Base-by-base conservation (phyloP, 2,113 vertebrate species). In the Prietella phreatophila region DNA sequence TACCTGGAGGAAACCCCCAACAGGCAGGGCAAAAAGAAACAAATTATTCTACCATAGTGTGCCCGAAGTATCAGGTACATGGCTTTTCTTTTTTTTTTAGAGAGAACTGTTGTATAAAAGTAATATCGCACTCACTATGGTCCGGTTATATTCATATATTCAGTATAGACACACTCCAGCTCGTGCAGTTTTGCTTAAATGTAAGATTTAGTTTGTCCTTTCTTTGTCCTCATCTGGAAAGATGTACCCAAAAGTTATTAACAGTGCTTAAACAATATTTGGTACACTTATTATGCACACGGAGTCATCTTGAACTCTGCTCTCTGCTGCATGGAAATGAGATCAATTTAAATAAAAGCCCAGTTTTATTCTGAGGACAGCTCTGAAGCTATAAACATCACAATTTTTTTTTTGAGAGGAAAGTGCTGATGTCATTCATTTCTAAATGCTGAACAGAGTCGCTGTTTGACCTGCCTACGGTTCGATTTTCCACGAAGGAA, bases 361-460 rank as follows among this genome's bases (percentile, higher is more conserved):
- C 47, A 53, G 47, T 53, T 78, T 50, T 55, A 86, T 85, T 79
- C 39, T 63, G 85, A 87, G 83, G 88, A 67, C 76, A 65, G 73
- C 30, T 25, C 53, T 80, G 83, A 89, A 76, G 73, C 42, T 76
- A 69, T 90, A 87, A 92, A 85, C 36, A 84, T 89, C 73, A 87
- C 79, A 86, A 0, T 75, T 75, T 60, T 47, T 67, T 67, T 14
- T 33, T 55, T 67, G 67, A 7, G 39, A 75, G 14, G 65, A 93
- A 84, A 90, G 87, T 71, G 93, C 93, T 93, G 90, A 93, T 85
- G 88, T 87, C 86, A 92, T 89, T 30, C 67, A 86, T 93, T 92
- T 75, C 87, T 90, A 81, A 92, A 91, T 92, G 75, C 61, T 39
- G 60, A 89, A 65, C 82, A 88, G 78, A 86, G 78, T 69, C 65